These are phyloP conservation scores for Oreotrochilus melanogaster DNA, from an alignment of 2,113 vertebrate species.

Conservation along the genomic window DNA sequence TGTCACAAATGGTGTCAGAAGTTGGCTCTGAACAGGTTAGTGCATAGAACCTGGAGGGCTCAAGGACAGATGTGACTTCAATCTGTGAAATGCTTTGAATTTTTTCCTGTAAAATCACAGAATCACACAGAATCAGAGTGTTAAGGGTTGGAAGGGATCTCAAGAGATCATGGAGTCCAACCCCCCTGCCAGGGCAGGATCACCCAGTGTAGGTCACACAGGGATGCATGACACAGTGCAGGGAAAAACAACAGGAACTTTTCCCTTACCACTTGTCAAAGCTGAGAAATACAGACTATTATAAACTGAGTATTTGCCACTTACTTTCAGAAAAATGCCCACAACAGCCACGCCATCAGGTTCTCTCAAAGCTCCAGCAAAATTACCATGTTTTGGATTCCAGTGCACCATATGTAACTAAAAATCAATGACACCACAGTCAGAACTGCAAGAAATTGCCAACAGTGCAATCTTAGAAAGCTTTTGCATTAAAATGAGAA, in stretches of 20 bases:
- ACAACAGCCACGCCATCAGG: conserved; percentile 92
- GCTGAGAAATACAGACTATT: neutral
- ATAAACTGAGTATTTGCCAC: neutral
- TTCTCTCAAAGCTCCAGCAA: conserved; percentile 83
- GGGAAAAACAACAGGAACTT: neutral
- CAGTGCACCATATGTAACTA: conserved; percentile 98
- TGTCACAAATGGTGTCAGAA: neutral
- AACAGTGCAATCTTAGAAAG: neutral
- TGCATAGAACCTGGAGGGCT: neutral
- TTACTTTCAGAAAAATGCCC: conserved; percentile 91
- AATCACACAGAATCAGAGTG: too few relatives aligned
- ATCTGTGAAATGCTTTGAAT: neutral
- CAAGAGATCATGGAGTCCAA: too few relatives aligned
- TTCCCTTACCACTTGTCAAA: neutral
- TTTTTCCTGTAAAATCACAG: neutral
- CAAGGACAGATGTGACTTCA: neutral
- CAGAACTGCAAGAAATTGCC: neutral
- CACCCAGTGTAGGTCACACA: too few relatives aligned
- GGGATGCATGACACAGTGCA: neutral
- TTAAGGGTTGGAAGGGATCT: too few relatives aligned
- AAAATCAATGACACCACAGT: conserved; percentile 31
- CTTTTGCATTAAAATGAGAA: neutral
- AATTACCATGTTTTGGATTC: conserved; percentile 91
- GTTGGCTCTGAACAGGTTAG: neutral
- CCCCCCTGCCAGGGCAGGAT: too few relatives aligned